Base-by-base conservation (phyloP, 2,113 vertebrate genomes). In the Sclerurus mexicanus region DNA sequence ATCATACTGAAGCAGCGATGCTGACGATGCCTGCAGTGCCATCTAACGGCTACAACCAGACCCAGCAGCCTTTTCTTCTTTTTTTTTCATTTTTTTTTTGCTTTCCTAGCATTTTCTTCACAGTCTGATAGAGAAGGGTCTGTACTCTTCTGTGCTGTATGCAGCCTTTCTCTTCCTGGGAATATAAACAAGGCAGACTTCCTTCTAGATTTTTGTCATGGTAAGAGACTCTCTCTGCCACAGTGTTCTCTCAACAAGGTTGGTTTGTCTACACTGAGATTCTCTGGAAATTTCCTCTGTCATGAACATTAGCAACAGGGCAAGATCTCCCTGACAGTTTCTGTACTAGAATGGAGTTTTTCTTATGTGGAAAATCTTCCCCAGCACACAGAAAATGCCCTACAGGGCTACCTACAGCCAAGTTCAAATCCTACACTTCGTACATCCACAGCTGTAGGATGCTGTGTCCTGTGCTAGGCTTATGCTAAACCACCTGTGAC, bases 41-140 rank as follows among this genome's bases (percentile, higher is more conserved):
- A 92, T 92, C 95, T 97, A 75, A 87, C 23, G 96, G 82, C 81
- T 72, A 37, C 35, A 84, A 33, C 18, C 31, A 58, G 66, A 11
- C 52, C 33, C 31, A 89, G 73, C 93, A 89, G 60, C 44, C 80
- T 76, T 50, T 40, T 68, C 37, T 18, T 5, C 12, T 64, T 8
- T 42, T 42, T 35, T 63, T 42, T 40, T 40, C 12, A 10, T 40
- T 40, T 40, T 40, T 40, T 40, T 33, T 16, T 4, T 21, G 9
- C 53, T 55, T 55, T 55, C 53, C 17, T 33, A 10, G 4, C 46
- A 59, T 59, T 39, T 16, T 15, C 17, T 23, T 35, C 46, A 40
- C 8, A 25, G 21, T 77, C 83, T 58, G 21, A 7, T 75, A 69
- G 60, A 73, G 18, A 50, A 82, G 9, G 4, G 9, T 59, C 16